Percentiles rank a stretch among this genome's conserved stretches.
phyloP scores from a whole-genome alignment of 2,113 vertebrate genomes.

The Chiloscyllium plagiosum region DNA sequence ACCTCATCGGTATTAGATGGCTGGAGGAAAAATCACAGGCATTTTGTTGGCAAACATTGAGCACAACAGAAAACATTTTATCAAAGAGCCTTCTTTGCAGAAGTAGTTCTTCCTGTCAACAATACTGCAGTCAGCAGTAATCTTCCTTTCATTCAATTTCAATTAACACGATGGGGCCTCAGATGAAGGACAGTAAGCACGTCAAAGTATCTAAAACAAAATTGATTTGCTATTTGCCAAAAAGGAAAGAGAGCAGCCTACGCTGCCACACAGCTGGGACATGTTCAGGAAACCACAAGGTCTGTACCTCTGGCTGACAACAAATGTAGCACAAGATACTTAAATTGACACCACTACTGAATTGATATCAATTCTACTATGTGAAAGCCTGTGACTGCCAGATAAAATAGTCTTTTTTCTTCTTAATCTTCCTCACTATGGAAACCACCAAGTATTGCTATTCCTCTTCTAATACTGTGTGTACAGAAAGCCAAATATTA shows the following conservation, averaged over 20 bases:
- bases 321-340: not conserved
- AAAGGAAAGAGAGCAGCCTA: too few relatives aligned
- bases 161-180: not conserved
- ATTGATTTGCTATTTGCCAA: too few relatives aligned
- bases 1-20: not conserved
- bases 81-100: not conserved
- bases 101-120: not conserved
- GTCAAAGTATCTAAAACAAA: not conserved
- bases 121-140: constrained; percentile 9
- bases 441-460: not conserved
- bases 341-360: not conserved
- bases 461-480: not conserved
- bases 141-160: not conserved
- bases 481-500: not conserved
- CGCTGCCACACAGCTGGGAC: not conserved
- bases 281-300: constrained; percentile 11
- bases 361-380: not conserved
- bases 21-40: not conserved
- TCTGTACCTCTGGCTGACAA: not conserved
- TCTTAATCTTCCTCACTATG: too few relatives aligned
- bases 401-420: not conserved
- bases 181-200: not conserved
- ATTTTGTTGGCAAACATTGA: not conserved
- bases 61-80: not conserved
- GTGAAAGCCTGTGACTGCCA: not conserved